These are phyloP conservation scores for Tachysurus fulvidraco DNA, from an alignment of 2,113 vertebrate genomes.

Conservation along the genomic window DNA sequence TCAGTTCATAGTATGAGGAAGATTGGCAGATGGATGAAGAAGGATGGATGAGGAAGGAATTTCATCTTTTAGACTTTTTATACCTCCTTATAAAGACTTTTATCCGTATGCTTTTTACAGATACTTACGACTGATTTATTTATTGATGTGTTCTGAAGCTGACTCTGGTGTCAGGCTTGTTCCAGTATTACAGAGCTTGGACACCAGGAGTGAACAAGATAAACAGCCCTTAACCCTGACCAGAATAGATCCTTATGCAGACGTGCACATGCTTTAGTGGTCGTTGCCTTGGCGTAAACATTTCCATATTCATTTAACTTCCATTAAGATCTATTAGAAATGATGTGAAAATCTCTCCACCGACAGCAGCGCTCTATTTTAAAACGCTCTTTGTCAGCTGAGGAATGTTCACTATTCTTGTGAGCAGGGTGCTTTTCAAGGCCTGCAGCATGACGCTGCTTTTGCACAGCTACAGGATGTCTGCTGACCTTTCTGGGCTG, in stretches of 20 bases:
- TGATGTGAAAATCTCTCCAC: not conserved
- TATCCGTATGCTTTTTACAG: not conserved
- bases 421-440: not conserved
- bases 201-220: not conserved
- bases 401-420: conserved; percentile 19
- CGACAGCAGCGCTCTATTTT: conserved; percentile 30
- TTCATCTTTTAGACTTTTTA: not conserved
- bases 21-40: not conserved
- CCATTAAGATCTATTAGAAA: conserved; percentile 10
- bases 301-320: conserved; percentile 29
- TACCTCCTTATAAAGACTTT: not conserved
- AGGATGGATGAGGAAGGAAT: not conserved
- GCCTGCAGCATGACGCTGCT: not conserved
- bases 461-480: conserved; percentile 5
- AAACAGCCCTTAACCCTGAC: conserved; percentile 14
- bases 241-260: not conserved
- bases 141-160: not conserved
- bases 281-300: not conserved
- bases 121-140: not conserved
- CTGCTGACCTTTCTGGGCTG: conserved; percentile 4
- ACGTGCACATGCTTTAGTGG: not conserved
- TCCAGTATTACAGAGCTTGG: not conserved
- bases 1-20: conserved; percentile 4
- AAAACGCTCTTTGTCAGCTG: conserved; percentile 7
- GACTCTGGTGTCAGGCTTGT: not conserved